Base-by-base conservation (phyloP, 2,113 vertebrate genomes). In the Callionymus lyra region DNA sequence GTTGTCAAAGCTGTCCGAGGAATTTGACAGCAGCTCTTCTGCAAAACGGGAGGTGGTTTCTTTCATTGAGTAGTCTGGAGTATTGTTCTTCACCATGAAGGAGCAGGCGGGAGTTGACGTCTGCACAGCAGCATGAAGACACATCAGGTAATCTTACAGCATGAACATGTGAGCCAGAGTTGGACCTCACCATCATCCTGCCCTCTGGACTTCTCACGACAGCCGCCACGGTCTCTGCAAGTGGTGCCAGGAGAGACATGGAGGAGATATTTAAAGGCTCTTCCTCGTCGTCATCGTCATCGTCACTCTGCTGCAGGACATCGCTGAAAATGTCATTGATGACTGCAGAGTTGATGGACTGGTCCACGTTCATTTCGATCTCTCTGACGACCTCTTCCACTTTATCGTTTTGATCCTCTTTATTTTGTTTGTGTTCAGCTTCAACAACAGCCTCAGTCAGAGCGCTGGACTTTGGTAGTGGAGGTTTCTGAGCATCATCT, bases 221-320 rank as follows among this genome's bases (percentile, higher is more conserved):
- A 40, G 84, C 79, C n/a, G 86, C 88, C 53, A 98, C 91, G 0
- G 91, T 93, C 72, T 97, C 93, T n/a, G 79, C 86, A 38, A 98
- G 63, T 0, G 95, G 93, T n/a, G 87, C 66, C 31, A 98, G 86
- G n/a, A 97, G 69, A 34, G 95, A 98, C 95, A 98, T 99, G 0
- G 94, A 98, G 16, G 95, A 98, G 80, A 99, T 94, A 46, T 98
- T 97, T 44, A 99, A 67, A 1, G 85, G 79, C 48, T 90, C 91
- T 59, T 80, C 82, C 55, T 86, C 87, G 1, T 79, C 41, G 11
- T 46, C 44, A 10, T 50, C 49, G 52, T 45, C 27, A 64, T 79
- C 68, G 16, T 85, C 76, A 13, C 83, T 86, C 58, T 90, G 68
- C 35, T 83, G 82, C 63, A 95, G 78, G 40, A 87, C 76, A 14